phyloP scores from a whole-genome alignment of 2,888 invertebrate species.

The Phragmatobia fuliginosa region DNA sequence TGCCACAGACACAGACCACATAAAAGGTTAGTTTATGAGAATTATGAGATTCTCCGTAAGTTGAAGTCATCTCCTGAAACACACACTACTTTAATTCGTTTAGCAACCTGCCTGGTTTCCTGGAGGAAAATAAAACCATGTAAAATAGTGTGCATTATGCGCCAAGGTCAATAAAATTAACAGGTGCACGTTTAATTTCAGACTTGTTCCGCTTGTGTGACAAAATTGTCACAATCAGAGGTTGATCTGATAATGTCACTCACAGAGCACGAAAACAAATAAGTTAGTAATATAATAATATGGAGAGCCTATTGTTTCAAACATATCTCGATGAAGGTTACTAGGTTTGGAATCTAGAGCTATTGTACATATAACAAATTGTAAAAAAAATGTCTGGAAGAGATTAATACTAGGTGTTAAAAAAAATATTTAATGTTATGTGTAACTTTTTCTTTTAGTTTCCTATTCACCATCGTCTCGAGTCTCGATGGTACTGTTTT shows the following conservation, averaged over 20 bases:
- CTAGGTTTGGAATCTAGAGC: neutral
- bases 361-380: no score
- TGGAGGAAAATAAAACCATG: neutral
- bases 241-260: conserved; percentile 50
- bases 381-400: neutral
- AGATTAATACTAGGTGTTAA: no score
- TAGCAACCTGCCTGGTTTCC: neutral
- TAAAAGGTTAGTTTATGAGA: neutral
- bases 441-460: neutral
- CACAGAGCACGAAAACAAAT: conserved; percentile 34
- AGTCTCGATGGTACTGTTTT: conserved; percentile 43
- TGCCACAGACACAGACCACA: no score
- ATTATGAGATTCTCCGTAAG: neutral
- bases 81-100: neutral
- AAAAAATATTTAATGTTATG: no score
- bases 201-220: conserved; percentile 37
- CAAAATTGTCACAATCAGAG: conserved; percentile 51
- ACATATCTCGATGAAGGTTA: conserved; percentile 15
- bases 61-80: neutral
- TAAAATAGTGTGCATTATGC: conserved; percentile 39
- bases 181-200: conserved; percentile 34
- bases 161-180: conserved; percentile 70
- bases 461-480: conserved; percentile 5
- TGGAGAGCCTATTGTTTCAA: conserved; percentile 43
- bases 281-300: conserved; percentile 31